A percentile compares a stretch with the other conserved stretches of the same genome.
Evolutionary conservation across 2,113 vertebrate genomes (phyloP).

Genomic region (Axis porcinus): DNA sequence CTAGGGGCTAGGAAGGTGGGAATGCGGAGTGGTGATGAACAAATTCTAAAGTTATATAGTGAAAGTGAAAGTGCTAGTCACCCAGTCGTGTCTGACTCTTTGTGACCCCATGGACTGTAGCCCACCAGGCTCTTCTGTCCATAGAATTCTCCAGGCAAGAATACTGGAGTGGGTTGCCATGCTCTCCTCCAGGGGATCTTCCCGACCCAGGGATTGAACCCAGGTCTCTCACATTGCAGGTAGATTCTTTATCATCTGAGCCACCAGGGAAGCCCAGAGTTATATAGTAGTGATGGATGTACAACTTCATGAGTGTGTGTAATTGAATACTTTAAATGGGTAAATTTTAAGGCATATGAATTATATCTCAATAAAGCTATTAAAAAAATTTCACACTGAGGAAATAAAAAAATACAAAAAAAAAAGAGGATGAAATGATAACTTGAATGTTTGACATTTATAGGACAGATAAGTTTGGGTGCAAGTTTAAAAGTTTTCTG

Average conservation of each 20-base stretch:
- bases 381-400: background rate
- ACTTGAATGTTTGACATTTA: background rate
- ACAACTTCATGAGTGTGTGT: background rate
- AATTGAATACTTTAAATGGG: background rate
- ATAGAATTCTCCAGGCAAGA: background rate
- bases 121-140: background rate
- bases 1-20: background rate
- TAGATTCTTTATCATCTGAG: background rate
- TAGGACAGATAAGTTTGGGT: background rate
- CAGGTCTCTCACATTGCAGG: background rate
- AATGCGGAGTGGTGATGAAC: background rate
- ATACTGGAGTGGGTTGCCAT: background rate
- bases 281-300: background rate
- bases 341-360: background rate
- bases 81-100: background rate
- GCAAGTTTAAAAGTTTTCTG: background rate
- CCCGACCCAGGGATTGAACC: fast-evolving
- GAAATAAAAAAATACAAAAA: background rate
- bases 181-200: background rate
- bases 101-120: background rate
- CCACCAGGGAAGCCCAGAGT: background rate
- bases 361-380: background rate
- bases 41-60: background rate
- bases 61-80: background rate
- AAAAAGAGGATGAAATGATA: background rate